Percentiles rank a stretch among this genome's conserved stretches.
These are phyloP conservation scores for Rambutsinella grinnellia DNA, from an alignment of 2,888 invertebrate genomes.

Conservation along the genomic window DNA sequence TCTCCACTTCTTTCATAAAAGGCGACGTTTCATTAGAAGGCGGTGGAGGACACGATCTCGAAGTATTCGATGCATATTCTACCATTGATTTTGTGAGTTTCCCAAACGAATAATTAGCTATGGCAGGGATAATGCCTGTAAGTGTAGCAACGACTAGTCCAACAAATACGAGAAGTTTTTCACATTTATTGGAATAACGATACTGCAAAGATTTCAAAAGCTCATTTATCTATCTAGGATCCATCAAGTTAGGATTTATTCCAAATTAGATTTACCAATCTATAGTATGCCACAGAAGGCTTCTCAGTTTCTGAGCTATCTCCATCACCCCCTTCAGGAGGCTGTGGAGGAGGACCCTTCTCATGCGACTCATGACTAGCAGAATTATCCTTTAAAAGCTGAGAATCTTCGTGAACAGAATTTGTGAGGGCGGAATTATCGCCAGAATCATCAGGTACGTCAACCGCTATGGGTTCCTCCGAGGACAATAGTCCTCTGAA, in stretches of 20 bases:
- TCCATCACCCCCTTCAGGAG: background rate
- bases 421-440: background rate
- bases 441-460: background rate
- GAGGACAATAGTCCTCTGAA: background rate
- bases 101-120: conserved; percentile 55
- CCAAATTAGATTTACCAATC: conserved; percentile 22
- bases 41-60: conserved; percentile 46
- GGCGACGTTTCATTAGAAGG: conserved; percentile 35
- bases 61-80: conserved; percentile 39
- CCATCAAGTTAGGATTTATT: background rate
- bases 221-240: background rate
- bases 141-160: conserved; percentile 12
- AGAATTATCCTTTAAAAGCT: too few relatives aligned
- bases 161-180: conserved; percentile 32
- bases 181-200: conserved; percentile 47
- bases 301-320: conserved; percentile 19
- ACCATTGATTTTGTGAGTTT: conserved; percentile 60
- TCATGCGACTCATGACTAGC: too few relatives aligned
- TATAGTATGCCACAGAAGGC: conserved; percentile 29
- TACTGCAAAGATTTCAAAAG: conserved; percentile 37
- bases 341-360: too few relatives aligned
- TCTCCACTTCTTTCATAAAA: conserved; percentile 59
- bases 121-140: conserved; percentile 47
- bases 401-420: background rate
- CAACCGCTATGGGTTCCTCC: background rate